These are phyloP conservation scores for Paratilapia polleni DNA, from an alignment of 2,113 vertebrate species.

Conservation along the genomic window DNA sequence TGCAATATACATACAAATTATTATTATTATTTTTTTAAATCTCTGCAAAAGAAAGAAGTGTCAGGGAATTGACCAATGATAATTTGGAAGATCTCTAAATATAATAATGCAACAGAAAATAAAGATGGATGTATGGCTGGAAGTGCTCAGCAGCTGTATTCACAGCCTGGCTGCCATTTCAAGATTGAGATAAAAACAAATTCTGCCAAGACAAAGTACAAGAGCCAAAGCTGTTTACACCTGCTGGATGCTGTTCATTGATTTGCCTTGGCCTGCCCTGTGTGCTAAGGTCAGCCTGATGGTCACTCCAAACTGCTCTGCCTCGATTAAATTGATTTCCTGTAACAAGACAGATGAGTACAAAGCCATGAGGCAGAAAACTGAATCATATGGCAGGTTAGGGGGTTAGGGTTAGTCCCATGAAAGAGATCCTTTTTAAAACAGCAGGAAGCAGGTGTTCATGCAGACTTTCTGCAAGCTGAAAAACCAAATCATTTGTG, in stretches of 20 bases:
- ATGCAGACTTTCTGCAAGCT: not conserved
- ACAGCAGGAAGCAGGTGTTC: not conserved
- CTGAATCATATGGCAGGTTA: slow-evolving; percentile 2
- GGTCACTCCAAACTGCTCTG: slow-evolving; percentile 15
- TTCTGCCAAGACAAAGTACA: not conserved
- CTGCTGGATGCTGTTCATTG: slow-evolving; percentile 9
- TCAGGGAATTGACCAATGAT: too few relatives aligned
- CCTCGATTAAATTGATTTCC: slow-evolving; percentile 32
- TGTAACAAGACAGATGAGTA: slow-evolving; percentile 3
- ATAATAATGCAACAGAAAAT: too few relatives aligned
- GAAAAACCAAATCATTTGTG: not conserved
- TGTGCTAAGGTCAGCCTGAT: slow-evolving; percentile 16
- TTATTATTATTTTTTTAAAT: too few relatives aligned
- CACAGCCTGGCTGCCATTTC: not conserved
- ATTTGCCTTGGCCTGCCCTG: slow-evolving; percentile 6
- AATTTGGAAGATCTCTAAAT: too few relatives aligned
- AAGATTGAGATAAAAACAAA: not conserved
- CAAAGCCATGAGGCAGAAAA: slow-evolving; percentile 2
- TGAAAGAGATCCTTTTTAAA: slow-evolving; percentile 19
- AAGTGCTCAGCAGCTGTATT: not conserved
- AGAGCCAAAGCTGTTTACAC: not conserved
- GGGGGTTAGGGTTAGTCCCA: not conserved
- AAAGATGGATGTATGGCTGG: not conserved
- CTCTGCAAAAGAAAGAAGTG: too few relatives aligned
- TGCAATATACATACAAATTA: not conserved